Evolutionary conservation across 2,113 vertebrate species (phyloP), one percentile per base, ranked within the genome.

Genomic region (Numida meleagris): DNA sequence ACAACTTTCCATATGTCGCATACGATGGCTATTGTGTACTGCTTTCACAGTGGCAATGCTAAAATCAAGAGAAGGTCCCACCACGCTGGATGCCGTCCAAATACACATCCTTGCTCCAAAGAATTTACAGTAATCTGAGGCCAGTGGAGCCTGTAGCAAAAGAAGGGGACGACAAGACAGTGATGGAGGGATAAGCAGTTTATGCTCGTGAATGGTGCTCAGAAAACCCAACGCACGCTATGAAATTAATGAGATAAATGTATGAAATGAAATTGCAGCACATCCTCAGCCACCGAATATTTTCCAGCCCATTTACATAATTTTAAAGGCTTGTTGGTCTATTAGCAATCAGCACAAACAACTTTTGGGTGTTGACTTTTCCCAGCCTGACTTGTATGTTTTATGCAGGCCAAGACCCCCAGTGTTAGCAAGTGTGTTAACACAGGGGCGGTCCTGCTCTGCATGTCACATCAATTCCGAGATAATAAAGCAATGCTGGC

Each of bases 401-500:
- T 36, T 4, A 48, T 25, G 76, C 29, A 68, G 80, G 80, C 31
- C 25, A 9, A 82, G 57, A 4, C 72, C 72, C 2, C 3, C 0
- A 1, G 40, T 34, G 46, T 24, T 14, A 18, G 46, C 0, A 15
- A 51, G 72, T 4, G 11, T 24, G 33, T 46, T 20, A 14, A 25
- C 51, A 17, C 51, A 3, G 25, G 59, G 42, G 67, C 0, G 7
- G 65, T 25, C 45, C 45, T 46, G 25, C 13, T 50, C 65, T 3
- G 5, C 0, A 9, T 8, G 66, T 46, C 10, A 14, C 21, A 34
- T 5, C 7, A 33, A 11, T 42, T 23, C 89, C 40, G 12, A 51
- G 20, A 21, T 33, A 9, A 7, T 0, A 4, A 57, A 33, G 43
- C 0, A 2, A 67, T 6, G 12, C 1, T 0, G 6, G 18, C 21